Base-by-base conservation (phyloP, 1,140 invertebrate genomes). In the Campodea augens region DNA sequence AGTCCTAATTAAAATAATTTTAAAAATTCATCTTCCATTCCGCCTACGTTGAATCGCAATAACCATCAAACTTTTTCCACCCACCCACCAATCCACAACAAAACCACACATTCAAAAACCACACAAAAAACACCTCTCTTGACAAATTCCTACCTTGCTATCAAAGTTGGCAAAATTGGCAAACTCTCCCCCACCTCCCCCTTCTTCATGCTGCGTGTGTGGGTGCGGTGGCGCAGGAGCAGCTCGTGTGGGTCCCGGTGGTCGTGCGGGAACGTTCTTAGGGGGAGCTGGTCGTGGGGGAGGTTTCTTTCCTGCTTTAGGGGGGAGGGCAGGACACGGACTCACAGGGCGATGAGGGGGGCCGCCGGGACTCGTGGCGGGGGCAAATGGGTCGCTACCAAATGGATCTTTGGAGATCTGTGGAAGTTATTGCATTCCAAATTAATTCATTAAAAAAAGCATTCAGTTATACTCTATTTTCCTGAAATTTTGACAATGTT, bases 91-190 rank as follows among this genome's bases (percentile, higher is more conserved):
- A n/a, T n/a, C n/a, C n/a, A n/a, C n/a, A n/a, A n/a, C n/a, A n/a
- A n/a, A n/a, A n/a, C n/a, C n/a, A n/a, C n/a, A n/a, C n/a, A n/a
- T n/a, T n/a, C n/a, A n/a, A n/a, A n/a, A n/a, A n/a, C n/a, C n/a
- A n/a, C n/a, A n/a, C n/a, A n/a, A n/a, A n/a, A n/a, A n/a, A n/a
- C n/a, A n/a, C n/a, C n/a, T n/a, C n/a, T n/a, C n/a, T n/a, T n/a
- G 27, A 32, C 27, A 10, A 57, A 52, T 58, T 59, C 67, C 65
- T 71, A 86, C 82, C 77, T 86, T 85, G 59, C 71, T 72, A 59
- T 82, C 79, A 62, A 87, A 87, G 62, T 85, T 75, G 41, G 78
- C 73, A 64, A 89, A 89, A 65, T 87, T 79, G 49, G 83, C 82
- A 65, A 84, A 82, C 40, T 70, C 70, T 7, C 43, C 49, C 39